phyloP scores from a whole-genome alignment of 2,113 vertebrate genomes.

The Uria lomvia region DNA sequence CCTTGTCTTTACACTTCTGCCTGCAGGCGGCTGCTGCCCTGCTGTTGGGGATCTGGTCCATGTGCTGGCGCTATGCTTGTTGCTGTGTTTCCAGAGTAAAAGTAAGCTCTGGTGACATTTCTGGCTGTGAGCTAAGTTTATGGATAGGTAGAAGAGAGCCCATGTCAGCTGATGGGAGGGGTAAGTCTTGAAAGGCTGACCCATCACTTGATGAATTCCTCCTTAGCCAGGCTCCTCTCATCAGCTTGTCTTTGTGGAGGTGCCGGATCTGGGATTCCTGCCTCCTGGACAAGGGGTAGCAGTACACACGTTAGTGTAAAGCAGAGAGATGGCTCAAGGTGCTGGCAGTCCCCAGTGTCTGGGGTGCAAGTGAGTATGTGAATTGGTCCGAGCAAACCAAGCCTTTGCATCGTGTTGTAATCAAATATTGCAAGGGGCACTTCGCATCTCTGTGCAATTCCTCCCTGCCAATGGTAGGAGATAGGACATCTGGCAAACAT shows the following conservation, averaged over 20 bases:
- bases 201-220: not conserved
- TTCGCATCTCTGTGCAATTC: not conserved
- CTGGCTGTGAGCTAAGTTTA: not conserved
- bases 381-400: not conserved
- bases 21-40: not conserved
- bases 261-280: not conserved
- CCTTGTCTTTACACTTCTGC: not conserved
- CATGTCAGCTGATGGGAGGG: not conserved
- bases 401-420: not conserved
- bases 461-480: not conserved
- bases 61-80: not conserved
- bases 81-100: not conserved
- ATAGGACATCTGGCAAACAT: rapidly evolving
- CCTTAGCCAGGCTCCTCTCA: not conserved
- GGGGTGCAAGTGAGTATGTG: not conserved
- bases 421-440: not conserved
- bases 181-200: not conserved
- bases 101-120: not conserved
- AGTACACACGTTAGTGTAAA: rapidly evolving
- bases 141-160: not conserved
- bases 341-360: not conserved
- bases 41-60: no score
- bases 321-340: not conserved
- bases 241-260: not conserved
- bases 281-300: rapidly evolving